phyloP scores from a whole-genome alignment of 2,797 vertebrate genomes.

The Loris lydekkerianus region DNA sequence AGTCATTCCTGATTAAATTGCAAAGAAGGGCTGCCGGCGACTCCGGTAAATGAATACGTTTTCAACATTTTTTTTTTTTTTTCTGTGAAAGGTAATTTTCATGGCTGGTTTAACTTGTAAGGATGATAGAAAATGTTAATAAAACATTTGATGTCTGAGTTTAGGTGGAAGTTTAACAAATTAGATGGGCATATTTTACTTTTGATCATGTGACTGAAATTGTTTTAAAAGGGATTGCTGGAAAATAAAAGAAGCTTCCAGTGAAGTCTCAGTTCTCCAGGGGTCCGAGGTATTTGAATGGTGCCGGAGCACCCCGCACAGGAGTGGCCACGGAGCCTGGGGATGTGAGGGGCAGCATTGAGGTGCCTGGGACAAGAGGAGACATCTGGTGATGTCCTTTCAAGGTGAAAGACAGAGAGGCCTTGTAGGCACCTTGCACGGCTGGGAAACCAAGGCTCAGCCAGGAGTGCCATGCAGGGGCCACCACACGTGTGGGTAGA shows the following conservation, averaged over 20 bases:
- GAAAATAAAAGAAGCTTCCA: not conserved
- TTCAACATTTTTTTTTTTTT: slow-evolving; percentile 38
- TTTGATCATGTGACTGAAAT: not conserved
- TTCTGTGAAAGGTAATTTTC: slow-evolving; percentile 78
- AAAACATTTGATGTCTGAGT: slow-evolving; percentile 80
- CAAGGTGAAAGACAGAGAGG: not conserved
- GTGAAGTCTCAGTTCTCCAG: rapidly evolving
- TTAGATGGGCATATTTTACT: slow-evolving; percentile 53
- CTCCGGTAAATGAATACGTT: slow-evolving; percentile 63
- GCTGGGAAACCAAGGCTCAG: not conserved
- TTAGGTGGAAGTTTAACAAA: slow-evolving; percentile 66
- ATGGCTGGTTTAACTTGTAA: slow-evolving; percentile 80
- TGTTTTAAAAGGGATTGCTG: not conserved
- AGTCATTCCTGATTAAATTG: slow-evolving; percentile 56
- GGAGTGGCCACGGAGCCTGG: no score
- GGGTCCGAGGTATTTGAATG: rapidly evolving
- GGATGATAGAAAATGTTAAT: slow-evolving; percentile 82
- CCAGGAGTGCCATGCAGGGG: rapidly evolving
- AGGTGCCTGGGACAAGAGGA: rapidly evolving
- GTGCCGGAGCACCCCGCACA: rapidly evolving
- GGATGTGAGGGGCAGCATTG: rapidly evolving
- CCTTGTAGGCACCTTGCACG: rapidly evolving
- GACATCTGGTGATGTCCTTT: rapidly evolving
- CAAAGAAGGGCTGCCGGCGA: not conserved
- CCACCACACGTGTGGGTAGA: rapidly evolving